Evolutionary conservation across 2,113 vertebrate species (phyloP).

Genomic region (Actinemys pallida): DNA sequence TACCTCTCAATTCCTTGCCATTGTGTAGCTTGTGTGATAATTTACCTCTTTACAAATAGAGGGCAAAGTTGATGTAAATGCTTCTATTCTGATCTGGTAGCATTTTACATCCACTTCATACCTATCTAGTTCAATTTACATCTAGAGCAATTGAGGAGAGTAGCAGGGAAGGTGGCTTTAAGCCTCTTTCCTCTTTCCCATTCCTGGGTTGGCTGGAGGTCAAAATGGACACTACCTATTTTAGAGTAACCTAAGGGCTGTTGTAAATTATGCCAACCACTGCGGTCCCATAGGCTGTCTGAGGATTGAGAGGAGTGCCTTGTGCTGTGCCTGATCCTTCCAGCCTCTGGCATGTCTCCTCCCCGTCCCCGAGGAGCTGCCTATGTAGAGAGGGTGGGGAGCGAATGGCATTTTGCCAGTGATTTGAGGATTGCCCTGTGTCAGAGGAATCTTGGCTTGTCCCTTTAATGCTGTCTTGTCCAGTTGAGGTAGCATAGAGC

Average conservation of each 20-base stretch:
- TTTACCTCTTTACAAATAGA: not conserved
- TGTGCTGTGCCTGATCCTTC: no score
- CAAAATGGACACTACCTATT: not conserved
- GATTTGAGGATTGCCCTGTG: not conserved
- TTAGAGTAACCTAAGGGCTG: not conserved
- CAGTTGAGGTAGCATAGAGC: not conserved
- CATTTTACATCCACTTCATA: not conserved
- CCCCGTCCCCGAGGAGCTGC: not conserved
- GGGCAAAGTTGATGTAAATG: not conserved
- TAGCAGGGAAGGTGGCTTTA: no score
- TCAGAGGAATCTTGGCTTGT: no score
- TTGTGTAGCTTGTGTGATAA: not conserved
- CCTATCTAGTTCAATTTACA: not conserved
- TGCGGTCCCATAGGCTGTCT: no score
- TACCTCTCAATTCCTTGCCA: not conserved
- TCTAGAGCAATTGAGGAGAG: not conserved
- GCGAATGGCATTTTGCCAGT: not conserved
- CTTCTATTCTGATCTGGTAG: not conserved
- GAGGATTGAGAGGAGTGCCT: no score
- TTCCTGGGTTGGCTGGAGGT: not conserved
- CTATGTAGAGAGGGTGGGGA: not conserved
- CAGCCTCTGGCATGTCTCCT: rapidly evolving
- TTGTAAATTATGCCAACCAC: no score
- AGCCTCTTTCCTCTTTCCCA: no score
- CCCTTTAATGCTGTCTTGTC: no score